phyloP scores from a whole-genome alignment of 2,113 vertebrate species.

The Phalacrocorax aristotelis region DNA sequence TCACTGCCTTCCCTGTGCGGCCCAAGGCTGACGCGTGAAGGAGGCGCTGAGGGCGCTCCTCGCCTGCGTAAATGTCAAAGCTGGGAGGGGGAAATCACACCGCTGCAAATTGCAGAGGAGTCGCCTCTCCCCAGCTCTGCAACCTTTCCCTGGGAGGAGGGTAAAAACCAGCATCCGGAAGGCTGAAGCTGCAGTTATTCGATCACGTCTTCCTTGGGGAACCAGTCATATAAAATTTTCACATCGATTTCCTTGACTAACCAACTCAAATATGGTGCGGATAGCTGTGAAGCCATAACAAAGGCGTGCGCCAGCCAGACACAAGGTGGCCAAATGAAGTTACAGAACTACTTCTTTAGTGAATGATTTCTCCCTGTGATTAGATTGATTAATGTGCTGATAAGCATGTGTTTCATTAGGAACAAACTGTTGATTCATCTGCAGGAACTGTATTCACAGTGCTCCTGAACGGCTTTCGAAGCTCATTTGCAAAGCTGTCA shows the following conservation, averaged over 20 bases:
- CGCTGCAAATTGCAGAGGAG: not conserved
- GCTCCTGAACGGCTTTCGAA: not conserved
- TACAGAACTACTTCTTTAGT: not conserved
- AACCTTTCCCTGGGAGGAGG: not conserved
- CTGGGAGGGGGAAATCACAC: not conserved
- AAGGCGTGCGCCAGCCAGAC: not conserved
- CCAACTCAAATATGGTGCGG: not conserved
- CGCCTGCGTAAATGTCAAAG: not conserved
- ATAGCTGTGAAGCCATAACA: not conserved
- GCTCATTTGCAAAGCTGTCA: constrained; percentile 40
- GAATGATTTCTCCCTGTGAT: constrained; percentile 20
- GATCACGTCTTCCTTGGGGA: not conserved
- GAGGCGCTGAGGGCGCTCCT: not conserved
- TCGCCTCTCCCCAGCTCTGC: not conserved
- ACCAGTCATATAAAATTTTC: not conserved
- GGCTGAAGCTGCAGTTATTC: not conserved
- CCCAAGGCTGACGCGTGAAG: accelerated
- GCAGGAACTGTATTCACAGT: not conserved
- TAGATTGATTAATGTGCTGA: constrained; percentile 36
- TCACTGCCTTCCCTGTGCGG: not conserved
- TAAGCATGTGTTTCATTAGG: constrained; percentile 22
- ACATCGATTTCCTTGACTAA: not conserved
- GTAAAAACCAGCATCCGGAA: not conserved
- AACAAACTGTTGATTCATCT: not conserved
- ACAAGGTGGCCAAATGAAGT: not conserved